Base-by-base conservation (phyloP, 2,113 vertebrate genomes). In the Pseudonaja textilis region DNA sequence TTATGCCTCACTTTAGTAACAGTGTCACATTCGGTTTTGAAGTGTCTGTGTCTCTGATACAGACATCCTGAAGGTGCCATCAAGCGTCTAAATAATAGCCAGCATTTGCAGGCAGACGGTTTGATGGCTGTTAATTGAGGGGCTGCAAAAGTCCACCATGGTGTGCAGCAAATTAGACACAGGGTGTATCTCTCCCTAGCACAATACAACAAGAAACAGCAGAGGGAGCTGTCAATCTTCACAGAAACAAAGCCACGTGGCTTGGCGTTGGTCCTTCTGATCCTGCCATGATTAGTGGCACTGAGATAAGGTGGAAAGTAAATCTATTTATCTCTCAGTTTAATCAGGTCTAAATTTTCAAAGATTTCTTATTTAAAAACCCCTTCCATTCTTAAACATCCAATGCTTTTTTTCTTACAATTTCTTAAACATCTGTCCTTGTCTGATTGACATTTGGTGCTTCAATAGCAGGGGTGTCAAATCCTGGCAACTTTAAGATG, bases 201-300 rank as follows among this genome's bases (percentile, higher is more conserved):
- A 95, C 91, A 92, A 95, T 89, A 93, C 0, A 1, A 39, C 1
- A 54, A 94, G 87, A 93, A 96, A 97, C 97, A 96, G 97, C 95
- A 97, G 97, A 97, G 96, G 96, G 96, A 97, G 97, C 97, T 96
- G 96, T 97, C 97, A 97, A 95, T 96, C 97, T 97, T 97, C 11
- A 4, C 85, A 96, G 95, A 57, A 93, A 2, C 9, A 95, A 96
- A 81, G 85, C 5, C 25, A 18, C 1, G 4, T 39, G 55, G 93
- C 92, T 89, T 90, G 50, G 26, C 7, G 85, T 16, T 29, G 54
- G 8, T 8, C 25, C 69, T 56, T 42, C 87, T 61, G n/a, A 8
- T 94, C 93, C 89, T n/a, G 64, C 23, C 91, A 39, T 91, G 88
- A 26, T 61, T 90, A 88, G 5, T 29, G 74, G 42, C 0, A 25